Evolutionary conservation across 2,797 vertebrate species (phyloP), one percentile per base, ranked within the genome.

Genomic region (Lepilemur septentrionalis): DNA sequence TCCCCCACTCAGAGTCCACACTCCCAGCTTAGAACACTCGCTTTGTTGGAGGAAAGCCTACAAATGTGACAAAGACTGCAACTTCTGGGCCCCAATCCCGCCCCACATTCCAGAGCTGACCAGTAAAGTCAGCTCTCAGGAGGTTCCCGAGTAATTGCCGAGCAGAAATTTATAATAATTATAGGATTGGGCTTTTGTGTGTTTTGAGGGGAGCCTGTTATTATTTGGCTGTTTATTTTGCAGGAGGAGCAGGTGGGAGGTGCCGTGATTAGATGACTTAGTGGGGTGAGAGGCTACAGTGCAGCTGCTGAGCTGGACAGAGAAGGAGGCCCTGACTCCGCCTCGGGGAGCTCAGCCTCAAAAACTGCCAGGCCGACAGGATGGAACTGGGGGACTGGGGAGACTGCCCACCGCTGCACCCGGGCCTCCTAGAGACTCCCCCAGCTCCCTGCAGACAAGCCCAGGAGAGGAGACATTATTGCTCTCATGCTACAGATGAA

Each of bases 141-240:
- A 72, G 57, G n/a, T 72, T 52, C 25, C 63, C 79, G 59, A 95
- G 89, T 93, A 69, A 98, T 70, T 35, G 7, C 15, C 0, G 30
- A 83, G 82, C 32, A 20, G 32, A 89, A 80, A 78, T 59, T 52
- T 97, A 57, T 23, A 57, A 57, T 57, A 96, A 97, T 96, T 89
- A 95, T 12, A 97, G 96, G 63, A 75, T n/a, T 13, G 69, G 57
- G 55, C 55, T 76, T 85, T 85, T 41, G 87, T 67, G 94, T 90
- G 73, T 90, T 94, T 79, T 1, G 0, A 91, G n/a, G 63, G 55
- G 55, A 95, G 80, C 79, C 79, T 96, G 69, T 89, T 59, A 95
- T 97, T 80, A 95, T 97, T 80, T 96, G 92, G 46, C 57, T 92
- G 57, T 92, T 92, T 87, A 63, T 94, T 85, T 86, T 72, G 50